A percentile compares a stretch with the other conserved stretches of the same genome.
Conservation (phyloP, 2,888 invertebrate genomes). For the Carabus problematicus region DNA sequence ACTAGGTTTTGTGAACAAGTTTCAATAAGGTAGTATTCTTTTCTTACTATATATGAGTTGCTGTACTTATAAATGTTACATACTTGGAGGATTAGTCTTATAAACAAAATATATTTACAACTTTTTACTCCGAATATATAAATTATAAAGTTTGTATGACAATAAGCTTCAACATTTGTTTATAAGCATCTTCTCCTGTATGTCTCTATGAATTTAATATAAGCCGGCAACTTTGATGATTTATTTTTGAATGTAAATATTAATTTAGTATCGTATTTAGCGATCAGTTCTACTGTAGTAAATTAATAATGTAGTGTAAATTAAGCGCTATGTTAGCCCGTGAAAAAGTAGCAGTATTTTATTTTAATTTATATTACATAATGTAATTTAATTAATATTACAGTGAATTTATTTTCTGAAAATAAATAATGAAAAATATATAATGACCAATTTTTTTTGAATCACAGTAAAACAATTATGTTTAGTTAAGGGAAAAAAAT, state of each 20-base stretch:
- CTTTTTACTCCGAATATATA: no score
- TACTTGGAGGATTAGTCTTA: slow-evolving; percentile 38
- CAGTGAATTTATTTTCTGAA: slow-evolving; percentile 5
- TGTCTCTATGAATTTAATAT: slow-evolving; percentile 16
- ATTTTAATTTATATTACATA: slow-evolving; percentile 15
- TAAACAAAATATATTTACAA: slow-evolving; percentile 8
- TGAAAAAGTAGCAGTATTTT: slow-evolving; percentile 4
- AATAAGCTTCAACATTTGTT: slow-evolving; percentile 14
- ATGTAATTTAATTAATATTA: slow-evolving; percentile 3
- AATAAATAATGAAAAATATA: slow-evolving; percentile 2
- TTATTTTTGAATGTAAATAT: slow-evolving; percentile 35
- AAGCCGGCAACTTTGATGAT: slow-evolving; percentile 14
- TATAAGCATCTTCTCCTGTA: slow-evolving; percentile 38
- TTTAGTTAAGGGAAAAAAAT: no score
- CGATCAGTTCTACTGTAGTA: background rate
- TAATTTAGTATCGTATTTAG: slow-evolving; percentile 19
- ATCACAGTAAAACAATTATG: no score
- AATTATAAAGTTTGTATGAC: no score
- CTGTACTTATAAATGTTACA: slow-evolving; percentile 21
- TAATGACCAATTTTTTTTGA: background rate
- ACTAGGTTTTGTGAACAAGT: background rate
- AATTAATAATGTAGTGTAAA: background rate
- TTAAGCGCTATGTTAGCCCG: background rate
- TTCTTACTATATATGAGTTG: slow-evolving; percentile 18
- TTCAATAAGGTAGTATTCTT: slow-evolving; percentile 4